A percentile compares a stretch with the other conserved stretches of the same genome.
Evolutionary conservation across 2,113 vertebrate species (phyloP).

Genomic region (Albula glossodonta): DNA sequence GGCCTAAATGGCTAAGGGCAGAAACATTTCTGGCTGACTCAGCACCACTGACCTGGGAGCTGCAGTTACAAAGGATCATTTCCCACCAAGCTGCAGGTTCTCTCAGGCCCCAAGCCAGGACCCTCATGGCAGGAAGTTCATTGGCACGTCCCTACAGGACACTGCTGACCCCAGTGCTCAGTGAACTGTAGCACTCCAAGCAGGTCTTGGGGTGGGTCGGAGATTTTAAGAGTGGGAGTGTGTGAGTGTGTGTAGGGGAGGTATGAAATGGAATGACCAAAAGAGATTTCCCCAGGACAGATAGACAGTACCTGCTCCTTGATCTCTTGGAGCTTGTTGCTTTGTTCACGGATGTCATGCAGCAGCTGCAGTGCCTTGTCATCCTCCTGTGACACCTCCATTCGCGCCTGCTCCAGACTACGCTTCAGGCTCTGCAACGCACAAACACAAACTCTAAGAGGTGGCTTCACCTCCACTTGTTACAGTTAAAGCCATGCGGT

Average conservation of each 20-base stretch:
- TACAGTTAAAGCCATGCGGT: too few species aligned
- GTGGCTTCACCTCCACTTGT: not conserved
- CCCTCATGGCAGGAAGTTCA: too few species aligned
- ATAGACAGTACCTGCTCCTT: conserved; percentile 88
- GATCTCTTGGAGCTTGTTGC: conserved; percentile 97
- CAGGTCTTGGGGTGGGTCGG: not conserved
- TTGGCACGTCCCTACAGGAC: too few species aligned
- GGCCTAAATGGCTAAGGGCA: not conserved
- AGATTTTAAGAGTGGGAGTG: not conserved
- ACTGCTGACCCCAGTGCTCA: too few species aligned
- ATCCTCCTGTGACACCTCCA: conserved; percentile 97
- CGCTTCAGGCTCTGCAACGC: conserved; percentile 94
- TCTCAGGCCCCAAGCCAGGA: too few species aligned
- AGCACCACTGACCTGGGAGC: not conserved
- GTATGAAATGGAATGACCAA: not conserved
- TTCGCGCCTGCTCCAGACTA: conserved; percentile 96
- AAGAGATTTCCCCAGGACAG: not conserved
- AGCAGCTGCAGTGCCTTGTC: conserved; percentile 97
- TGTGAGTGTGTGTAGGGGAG: not conserved
- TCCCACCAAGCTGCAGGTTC: too few species aligned
- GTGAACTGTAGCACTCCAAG: too few species aligned
- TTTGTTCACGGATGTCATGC: conserved; percentile 96
- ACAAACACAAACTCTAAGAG: conserved; percentile 10
- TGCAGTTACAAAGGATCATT: not conserved
- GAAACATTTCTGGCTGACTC: not conserved